Percentiles rank a stretch among this genome's conserved stretches.
phyloP scores from a whole-genome alignment of 2,797 vertebrate species.

The Gouania willdenowi region DNA sequence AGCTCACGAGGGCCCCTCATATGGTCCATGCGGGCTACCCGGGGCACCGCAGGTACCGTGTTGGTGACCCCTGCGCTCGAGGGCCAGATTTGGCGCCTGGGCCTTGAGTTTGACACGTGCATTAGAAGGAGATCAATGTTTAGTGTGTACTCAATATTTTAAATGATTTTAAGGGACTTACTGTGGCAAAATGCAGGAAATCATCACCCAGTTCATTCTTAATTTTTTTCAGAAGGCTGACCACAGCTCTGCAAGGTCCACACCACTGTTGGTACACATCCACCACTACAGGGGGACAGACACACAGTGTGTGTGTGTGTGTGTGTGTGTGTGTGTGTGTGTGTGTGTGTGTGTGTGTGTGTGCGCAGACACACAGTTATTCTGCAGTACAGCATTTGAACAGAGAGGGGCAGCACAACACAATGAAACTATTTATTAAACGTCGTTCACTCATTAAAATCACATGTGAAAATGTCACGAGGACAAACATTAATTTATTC shows the following conservation, averaged over 20 bases:
- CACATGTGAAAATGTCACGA: too few relatives aligned
- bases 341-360: background rate
- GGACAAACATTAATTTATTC: too few relatives aligned
- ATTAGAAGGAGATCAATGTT: too few relatives aligned
- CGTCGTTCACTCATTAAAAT: background rate
- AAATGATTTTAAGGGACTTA: slow-evolving; percentile 58
- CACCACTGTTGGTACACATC: slow-evolving; percentile 94
- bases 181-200: slow-evolving; percentile 87
- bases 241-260: slow-evolving; percentile 87
- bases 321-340: background rate
- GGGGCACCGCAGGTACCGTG: too few relatives aligned
- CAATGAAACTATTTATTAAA: slow-evolving; percentile 21
- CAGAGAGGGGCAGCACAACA: slow-evolving; percentile 61
- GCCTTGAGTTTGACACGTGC: too few relatives aligned
- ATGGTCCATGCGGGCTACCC: too few relatives aligned
- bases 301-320: too few relatives aligned
- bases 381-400: slow-evolving; percentile 37
- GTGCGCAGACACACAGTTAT: background rate
- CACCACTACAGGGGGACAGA: slow-evolving; percentile 72
- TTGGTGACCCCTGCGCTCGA: too few relatives aligned
- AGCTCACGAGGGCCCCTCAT: too few relatives aligned
- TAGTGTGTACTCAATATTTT: background rate
- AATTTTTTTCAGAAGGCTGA: slow-evolving; percentile 89
- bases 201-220: slow-evolving; percentile 85
- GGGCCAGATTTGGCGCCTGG: too few relatives aligned